Evolutionary conservation across 2,797 vertebrate species (phyloP).

Genomic region (Cryptoprocta ferox): DNA sequence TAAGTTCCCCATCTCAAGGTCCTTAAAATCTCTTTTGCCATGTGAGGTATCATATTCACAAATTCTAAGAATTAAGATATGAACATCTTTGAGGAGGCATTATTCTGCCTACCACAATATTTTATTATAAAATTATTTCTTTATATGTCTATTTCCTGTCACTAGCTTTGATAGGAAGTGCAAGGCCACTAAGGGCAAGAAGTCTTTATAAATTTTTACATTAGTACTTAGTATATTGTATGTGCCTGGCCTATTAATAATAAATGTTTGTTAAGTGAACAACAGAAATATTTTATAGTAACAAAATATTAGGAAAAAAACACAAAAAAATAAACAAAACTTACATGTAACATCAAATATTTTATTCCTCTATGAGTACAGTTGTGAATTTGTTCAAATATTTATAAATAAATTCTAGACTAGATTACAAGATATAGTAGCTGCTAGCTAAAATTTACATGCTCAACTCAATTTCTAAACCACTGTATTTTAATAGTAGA

Average conservation of each 20-base stretch:
- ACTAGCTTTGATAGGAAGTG: background rate
- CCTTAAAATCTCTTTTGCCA: background rate
- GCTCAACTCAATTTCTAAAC: background rate
- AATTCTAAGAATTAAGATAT: background rate
- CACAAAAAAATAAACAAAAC: background rate
- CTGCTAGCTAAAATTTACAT: background rate
- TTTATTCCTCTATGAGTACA: background rate
- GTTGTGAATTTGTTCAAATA: conserved; percentile 5
- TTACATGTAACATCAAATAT: background rate
- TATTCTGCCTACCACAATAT: background rate
- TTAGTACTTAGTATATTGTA: background rate
- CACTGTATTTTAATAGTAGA: background rate
- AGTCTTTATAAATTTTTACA: background rate
- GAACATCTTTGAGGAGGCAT: background rate
- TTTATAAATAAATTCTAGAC: background rate
- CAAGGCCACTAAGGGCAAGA: background rate
- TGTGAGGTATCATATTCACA: background rate
- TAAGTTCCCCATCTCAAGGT: background rate
- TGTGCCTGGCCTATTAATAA: background rate
- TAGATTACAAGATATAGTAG: background rate
- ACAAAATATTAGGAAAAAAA: background rate
- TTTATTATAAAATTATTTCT: background rate
- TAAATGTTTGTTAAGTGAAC: background rate
- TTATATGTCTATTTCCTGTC: background rate
- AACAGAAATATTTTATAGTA: background rate